Conservation (phyloP, 2,113 vertebrate genomes). For the Anseranas semipalmata region DNA sequence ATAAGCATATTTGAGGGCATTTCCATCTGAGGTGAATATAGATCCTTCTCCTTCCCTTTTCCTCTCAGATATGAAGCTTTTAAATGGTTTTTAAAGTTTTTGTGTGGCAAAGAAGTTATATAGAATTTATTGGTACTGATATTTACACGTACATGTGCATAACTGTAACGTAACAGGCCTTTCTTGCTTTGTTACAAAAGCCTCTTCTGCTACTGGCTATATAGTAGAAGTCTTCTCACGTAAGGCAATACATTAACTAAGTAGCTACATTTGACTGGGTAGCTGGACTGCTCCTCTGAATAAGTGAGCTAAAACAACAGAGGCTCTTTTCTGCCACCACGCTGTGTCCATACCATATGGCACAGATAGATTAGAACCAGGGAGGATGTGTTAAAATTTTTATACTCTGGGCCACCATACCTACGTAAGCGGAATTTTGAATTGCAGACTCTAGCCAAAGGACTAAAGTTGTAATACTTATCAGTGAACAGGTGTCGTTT, state of each 20-base stretch:
- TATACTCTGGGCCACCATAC: background rate
- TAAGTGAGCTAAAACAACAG: background rate
- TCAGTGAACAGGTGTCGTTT: background rate
- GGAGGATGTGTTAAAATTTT: background rate
- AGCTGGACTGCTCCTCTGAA: background rate
- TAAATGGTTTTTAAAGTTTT: fast-evolving
- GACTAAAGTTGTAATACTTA: background rate
- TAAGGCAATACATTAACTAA: background rate
- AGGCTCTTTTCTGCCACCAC: background rate
- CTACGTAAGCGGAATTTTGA: background rate
- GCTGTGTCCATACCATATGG: background rate
- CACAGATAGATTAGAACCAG: background rate
- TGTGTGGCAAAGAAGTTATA: background rate
- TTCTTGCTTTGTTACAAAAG: background rate
- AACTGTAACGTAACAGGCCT: background rate
- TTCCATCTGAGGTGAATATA: background rate
- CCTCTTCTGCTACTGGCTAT: background rate
- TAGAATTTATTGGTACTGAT: background rate
- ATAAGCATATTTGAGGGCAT: background rate
- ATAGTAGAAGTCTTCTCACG: background rate
- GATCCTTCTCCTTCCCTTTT: background rate
- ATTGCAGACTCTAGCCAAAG: background rate
- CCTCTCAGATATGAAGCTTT: background rate
- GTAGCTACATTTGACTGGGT: background rate
- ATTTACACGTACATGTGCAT: background rate